These are phyloP conservation scores for Coenonympha glycerion DNA, from an alignment of 2,888 invertebrate genomes.

Conservation along the genomic window DNA sequence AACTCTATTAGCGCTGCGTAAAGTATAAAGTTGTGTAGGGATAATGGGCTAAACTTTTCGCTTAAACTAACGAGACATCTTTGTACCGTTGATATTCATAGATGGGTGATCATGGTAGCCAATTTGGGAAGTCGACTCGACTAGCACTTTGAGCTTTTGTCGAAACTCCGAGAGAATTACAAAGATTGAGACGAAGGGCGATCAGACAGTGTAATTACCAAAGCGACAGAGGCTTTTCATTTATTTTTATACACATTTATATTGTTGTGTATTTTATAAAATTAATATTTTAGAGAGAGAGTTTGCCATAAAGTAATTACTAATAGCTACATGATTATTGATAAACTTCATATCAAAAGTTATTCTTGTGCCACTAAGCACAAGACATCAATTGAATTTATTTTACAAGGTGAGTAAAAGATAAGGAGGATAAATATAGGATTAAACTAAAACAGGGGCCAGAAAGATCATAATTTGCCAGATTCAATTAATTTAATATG, in stretches of 20 bases:
- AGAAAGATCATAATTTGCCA: no score
- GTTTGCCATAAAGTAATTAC: no score
- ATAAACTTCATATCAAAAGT: no score
- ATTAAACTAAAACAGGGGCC: not conserved
- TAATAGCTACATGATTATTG: no score
- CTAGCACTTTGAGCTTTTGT: conserved; percentile 10
- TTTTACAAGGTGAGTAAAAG: no score
- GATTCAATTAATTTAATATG: no score
- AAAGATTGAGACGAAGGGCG: conserved; percentile 9
- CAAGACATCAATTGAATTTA: no score
- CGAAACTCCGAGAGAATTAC: conserved; percentile 6
- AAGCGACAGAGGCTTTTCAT: not conserved
- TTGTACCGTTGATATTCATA: conserved; percentile 58
- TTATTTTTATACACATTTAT: no score
- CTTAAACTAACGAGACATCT: conserved; percentile 50
- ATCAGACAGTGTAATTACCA: not conserved
- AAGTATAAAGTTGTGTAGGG: conserved; percentile 17
- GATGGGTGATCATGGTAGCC: conserved; percentile 49
- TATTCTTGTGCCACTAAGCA: no score
- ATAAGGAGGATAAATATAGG: no score
- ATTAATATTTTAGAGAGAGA: no score
- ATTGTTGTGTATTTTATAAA: no score
- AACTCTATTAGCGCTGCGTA: conserved; percentile 16
- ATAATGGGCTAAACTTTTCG: conserved; percentile 39
- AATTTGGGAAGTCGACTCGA: conserved; percentile 24